Conservation (phyloP, 2,888 invertebrate species). For the Caenorhabditis sulstoni region DNA sequence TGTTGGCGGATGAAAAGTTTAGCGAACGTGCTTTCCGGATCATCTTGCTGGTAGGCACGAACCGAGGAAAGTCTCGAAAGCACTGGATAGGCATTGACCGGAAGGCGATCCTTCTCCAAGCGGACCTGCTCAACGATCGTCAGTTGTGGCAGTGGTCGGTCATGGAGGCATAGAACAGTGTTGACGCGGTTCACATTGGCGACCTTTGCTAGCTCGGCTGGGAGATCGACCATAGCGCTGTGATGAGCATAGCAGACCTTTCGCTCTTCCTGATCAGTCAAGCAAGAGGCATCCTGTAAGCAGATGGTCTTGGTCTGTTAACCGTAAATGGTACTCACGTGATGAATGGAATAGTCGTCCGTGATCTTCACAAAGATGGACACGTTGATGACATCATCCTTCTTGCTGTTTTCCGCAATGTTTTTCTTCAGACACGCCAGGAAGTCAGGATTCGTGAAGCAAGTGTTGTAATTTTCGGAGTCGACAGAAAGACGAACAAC, state of each 20-base stretch:
- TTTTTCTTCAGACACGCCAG: constrained; percentile 42
- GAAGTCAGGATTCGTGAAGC: constrained; percentile 37
- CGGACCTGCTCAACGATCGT: constrained; percentile 64
- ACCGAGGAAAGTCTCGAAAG: constrained; percentile 66
- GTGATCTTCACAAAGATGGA: constrained; percentile 56
- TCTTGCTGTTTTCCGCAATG: constrained; percentile 24
- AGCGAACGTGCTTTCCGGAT: constrained; percentile 62
- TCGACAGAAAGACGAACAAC: constrained; percentile 51
- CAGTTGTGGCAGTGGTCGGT: constrained; percentile 53
- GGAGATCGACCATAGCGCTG: constrained; percentile 33
- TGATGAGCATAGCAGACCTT: constrained; percentile 48
- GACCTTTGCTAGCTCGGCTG: constrained; percentile 19
- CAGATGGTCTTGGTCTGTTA: too few species aligned
- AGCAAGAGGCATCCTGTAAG: constrained; percentile 49
- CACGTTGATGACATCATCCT: constrained; percentile 39
- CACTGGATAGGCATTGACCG: constrained; percentile 63
- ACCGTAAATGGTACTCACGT: too few species aligned
- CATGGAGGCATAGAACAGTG: constrained; percentile 55
- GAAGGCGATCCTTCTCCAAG: constrained; percentile 75
- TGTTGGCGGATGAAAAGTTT: constrained; percentile 67
- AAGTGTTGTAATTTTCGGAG: constrained; percentile 26
- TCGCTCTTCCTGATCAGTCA: constrained; percentile 53
- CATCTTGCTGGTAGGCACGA: constrained; percentile 67
- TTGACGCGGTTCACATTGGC: constrained; percentile 47
- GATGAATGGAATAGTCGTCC: constrained; percentile 36